Conservation (phyloP, 2,888 invertebrate species). For the Beris morrisii region DNA sequence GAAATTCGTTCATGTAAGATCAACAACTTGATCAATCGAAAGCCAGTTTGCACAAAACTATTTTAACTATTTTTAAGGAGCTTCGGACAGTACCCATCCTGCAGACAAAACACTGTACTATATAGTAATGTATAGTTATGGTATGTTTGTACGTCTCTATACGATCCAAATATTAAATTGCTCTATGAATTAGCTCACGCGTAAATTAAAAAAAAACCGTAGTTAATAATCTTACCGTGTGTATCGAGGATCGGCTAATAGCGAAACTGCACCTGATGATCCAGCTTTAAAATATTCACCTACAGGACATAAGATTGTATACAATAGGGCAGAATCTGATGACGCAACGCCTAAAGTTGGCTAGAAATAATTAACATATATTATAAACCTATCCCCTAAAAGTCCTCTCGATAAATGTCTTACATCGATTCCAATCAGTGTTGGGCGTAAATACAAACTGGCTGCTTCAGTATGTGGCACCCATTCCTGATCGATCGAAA, state of each 20-base stretch:
- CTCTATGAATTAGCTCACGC: too few relatives aligned
- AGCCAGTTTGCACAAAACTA: too few relatives aligned
- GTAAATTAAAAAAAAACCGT: too few relatives aligned
- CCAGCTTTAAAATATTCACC: conserved; percentile 85
- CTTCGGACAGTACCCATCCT: too few relatives aligned
- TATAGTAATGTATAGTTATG: too few relatives aligned
- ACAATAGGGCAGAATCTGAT: conserved; percentile 86
- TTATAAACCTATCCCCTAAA: background rate
- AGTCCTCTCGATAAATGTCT: conserved; percentile 52
- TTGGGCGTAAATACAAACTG: conserved; percentile 94
- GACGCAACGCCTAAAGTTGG: conserved; percentile 89
- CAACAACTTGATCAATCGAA: too few relatives aligned
- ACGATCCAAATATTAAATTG: too few relatives aligned
- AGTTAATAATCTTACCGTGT: conserved; percentile 54
- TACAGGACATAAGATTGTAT: conserved; percentile 89
- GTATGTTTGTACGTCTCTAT: too few relatives aligned
- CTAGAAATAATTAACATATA: conserved; percentile 58
- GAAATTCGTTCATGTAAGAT: background rate
- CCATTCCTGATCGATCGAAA: conserved; percentile 96
- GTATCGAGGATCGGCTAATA: conserved; percentile 89
- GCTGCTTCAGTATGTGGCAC: conserved; percentile 89
- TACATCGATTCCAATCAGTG: conserved; percentile 96
- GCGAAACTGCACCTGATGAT: conserved; percentile 70
- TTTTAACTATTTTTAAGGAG: too few relatives aligned
- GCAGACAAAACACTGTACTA: too few relatives aligned